Evolutionary conservation across 2,888 invertebrate genomes (phyloP), one percentile per base, ranked within the genome.

Genomic region (Scotopteryx bipunctaria): DNA sequence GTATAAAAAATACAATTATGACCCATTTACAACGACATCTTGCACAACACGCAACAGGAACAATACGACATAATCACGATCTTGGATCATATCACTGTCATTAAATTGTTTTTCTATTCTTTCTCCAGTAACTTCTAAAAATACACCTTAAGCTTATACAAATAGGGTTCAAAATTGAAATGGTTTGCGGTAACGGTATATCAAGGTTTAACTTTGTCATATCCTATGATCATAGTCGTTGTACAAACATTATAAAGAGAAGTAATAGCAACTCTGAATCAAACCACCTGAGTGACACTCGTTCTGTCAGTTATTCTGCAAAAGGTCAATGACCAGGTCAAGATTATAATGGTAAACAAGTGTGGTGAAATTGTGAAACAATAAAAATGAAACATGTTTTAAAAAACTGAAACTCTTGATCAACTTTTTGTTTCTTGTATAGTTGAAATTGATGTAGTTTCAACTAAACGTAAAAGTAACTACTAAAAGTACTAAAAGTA

Each of bases 21-120:
- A 42, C 32, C 41, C 25, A 46, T 37, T 47, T 43, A 21, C 21
- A 47, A 23, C 11, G 32, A 32, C 32, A 72, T 73, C 66, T 66
- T 66, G 68, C 55, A 58, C 63, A 50, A 67, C 63, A 67, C 60
- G 54, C 46, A 57, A 49, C 33, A 50, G 40, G 37, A 61, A 64
- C 66, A 68, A 63, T 66, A 62, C 61, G 66, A 60, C 58, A 62
- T 73, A 73, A 75, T 75, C 67, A 70, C 62, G 61, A 68, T 69
- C 67, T 66, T 33, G 58, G 59, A 57, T 59, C 35, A 67, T 76
- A 74, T 75, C 69, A 66, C 63, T 69, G 69, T 73, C 73, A 76
- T 76, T 76, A 76, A 64, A 76, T 73, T 69, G 71, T 76, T 77
- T 73, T 72, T 68, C 66, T 71, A 63, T 73, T 69, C 51, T 64